These are phyloP conservation scores for Lasiurus borealis DNA, from an alignment of 2,113 vertebrate genomes.

Conservation along the genomic window DNA sequence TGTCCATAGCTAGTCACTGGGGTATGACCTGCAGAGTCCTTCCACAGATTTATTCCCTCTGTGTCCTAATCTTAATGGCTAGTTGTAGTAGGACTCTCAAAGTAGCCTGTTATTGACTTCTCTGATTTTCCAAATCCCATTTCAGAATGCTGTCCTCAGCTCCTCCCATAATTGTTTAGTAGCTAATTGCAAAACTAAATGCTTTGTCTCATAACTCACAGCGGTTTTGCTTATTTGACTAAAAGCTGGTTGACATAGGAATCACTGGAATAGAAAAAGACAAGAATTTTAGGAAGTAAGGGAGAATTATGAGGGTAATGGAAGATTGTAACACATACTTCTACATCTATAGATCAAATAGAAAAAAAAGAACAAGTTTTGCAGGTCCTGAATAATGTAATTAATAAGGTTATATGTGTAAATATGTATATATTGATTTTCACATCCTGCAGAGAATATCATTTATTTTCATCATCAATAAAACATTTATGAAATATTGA, in stretches of 20 bases:
- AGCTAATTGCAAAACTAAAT: not conserved
- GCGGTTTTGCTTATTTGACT: not conserved
- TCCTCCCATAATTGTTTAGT: not conserved
- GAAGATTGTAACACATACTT: not conserved
- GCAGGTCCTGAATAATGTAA: conserved; percentile 62
- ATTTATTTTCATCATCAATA: conserved; percentile 78
- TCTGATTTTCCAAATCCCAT: not conserved
- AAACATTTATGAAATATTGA: conserved; percentile 82
- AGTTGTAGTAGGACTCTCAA: not conserved
- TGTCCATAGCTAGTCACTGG: not conserved
- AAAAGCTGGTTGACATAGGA: not conserved
- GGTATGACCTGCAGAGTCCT: not conserved
- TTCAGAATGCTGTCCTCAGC: not conserved
- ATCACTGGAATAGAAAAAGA: not conserved
- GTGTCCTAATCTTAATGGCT: not conserved
- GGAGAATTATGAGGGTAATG: not conserved
- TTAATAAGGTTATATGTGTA: conserved; percentile 73
- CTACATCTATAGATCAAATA: conserved; percentile 34
- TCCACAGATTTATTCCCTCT: not conserved
- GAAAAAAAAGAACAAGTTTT: conserved; percentile 42
- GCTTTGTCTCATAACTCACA: not conserved
- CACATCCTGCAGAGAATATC: conserved; percentile 67
- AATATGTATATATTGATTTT: conserved; percentile 76
- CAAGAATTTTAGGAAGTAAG: not conserved
- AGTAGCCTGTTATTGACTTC: not conserved